These are phyloP conservation scores for Archips crataeganus DNA, from an alignment of 2,888 invertebrate species.

Conservation along the genomic window DNA sequence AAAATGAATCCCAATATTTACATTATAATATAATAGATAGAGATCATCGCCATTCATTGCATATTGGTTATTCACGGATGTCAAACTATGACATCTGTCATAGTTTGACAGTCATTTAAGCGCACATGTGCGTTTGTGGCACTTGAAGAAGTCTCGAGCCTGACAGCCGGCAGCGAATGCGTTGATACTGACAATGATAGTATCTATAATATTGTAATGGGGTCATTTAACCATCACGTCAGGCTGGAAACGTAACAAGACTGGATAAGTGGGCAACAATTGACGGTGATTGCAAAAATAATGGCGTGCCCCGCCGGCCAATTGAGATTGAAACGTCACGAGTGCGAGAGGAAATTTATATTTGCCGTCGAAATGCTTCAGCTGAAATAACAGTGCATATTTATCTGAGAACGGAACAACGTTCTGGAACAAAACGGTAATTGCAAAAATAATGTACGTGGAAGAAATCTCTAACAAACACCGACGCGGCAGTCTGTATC, in stretches of 20 bases:
- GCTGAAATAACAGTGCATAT: constrained; percentile 3
- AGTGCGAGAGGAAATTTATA: constrained; percentile 20
- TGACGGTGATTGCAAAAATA: constrained; percentile 76
- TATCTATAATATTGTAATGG: neutral
- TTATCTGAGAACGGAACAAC: neutral
- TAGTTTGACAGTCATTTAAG: too few relatives aligned
- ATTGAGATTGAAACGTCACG: constrained; percentile 60
- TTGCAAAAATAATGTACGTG: neutral
- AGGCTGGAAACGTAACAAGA: constrained; percentile 1
- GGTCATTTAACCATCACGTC: constrained; percentile 40
- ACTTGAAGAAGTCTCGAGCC: too few relatives aligned
- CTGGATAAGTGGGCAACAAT: constrained; percentile 56
- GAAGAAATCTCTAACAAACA: neutral
- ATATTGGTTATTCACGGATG: too few relatives aligned
- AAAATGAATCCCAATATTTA: too few relatives aligned
- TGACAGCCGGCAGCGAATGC: too few relatives aligned
- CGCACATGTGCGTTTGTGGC: too few relatives aligned
- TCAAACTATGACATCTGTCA: too few relatives aligned
- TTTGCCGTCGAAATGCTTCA: constrained; percentile 6
- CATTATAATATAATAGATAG: too few relatives aligned
- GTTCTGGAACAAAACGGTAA: neutral
- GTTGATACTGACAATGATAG: neutral
- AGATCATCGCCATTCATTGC: too few relatives aligned
- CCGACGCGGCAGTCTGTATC: too few relatives aligned
- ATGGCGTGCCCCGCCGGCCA: constrained; percentile 65